Conservation (phyloP, 2,797 vertebrate species). For the Characodon lateralis region DNA sequence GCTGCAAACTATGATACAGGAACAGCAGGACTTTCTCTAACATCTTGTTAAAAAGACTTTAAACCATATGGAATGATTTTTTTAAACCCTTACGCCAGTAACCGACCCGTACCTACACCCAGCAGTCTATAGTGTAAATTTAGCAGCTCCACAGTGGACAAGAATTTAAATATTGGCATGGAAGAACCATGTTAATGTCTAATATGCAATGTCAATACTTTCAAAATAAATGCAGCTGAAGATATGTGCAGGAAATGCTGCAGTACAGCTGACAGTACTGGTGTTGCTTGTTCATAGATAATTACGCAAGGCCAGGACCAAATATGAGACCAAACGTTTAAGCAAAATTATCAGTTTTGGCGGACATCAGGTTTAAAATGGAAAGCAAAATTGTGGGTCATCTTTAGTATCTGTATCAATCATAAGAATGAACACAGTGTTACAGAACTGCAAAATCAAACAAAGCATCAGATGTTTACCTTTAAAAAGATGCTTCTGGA, state of each 20-base stretch:
- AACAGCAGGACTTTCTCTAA: neutral
- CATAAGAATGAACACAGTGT: neutral
- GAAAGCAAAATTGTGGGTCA: neutral
- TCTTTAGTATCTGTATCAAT: neutral
- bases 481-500: slow-evolving; percentile 8
- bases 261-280: neutral
- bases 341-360: neutral
- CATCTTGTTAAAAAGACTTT: neutral
- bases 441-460: slow-evolving; percentile 20
- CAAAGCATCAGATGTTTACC: slow-evolving; percentile 4
- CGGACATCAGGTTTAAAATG: neutral
- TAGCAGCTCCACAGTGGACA: neutral
- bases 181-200: neutral
- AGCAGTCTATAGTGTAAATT: neutral
- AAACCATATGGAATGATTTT: neutral
- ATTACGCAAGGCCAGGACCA: neutral
- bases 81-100: neutral
- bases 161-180: neutral
- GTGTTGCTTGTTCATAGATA: neutral
- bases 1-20: neutral
- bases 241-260: neutral
- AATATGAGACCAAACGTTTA: neutral
- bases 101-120: neutral
- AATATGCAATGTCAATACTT: neutral
- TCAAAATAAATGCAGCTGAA: neutral